Evolutionary conservation across 2,888 invertebrate species (phyloP).

Genomic region (Eristalis pertinax): DNA sequence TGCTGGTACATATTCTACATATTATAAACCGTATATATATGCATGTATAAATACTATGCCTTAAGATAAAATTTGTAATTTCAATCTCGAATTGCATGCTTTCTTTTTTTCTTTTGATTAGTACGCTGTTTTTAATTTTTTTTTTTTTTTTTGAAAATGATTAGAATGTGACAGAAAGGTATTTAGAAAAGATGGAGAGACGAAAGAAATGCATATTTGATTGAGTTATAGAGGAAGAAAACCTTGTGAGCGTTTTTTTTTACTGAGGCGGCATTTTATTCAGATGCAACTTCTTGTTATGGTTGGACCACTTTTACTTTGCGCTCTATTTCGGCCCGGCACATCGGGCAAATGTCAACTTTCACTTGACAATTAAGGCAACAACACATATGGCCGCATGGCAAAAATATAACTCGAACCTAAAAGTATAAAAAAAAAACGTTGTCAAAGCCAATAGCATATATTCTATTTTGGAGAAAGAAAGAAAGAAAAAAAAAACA

Average conservation of each 20-base stretch:
- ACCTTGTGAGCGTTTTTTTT: slow-evolving; percentile 18
- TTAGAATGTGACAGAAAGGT: slow-evolving; percentile 19
- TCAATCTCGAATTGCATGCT: slow-evolving; percentile 40
- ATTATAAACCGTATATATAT: slow-evolving; percentile 44
- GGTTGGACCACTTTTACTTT: slow-evolving; percentile 86
- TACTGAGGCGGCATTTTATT: not conserved
- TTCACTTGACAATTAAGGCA: slow-evolving; percentile 86
- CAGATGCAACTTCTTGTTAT: slow-evolving; percentile 76
- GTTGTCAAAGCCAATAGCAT: not conserved
- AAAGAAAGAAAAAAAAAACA: not conserved
- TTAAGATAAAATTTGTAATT: slow-evolving; percentile 46
- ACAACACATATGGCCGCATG: slow-evolving; percentile 94
- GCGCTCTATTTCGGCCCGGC: slow-evolving; percentile 87
- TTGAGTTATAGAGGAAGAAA: slow-evolving; percentile 42
- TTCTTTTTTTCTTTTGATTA: slow-evolving; percentile 28
- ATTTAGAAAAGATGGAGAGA: slow-evolving; percentile 20
- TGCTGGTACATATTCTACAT: slow-evolving; percentile 1
- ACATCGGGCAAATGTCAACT: slow-evolving; percentile 89
- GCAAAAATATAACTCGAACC: slow-evolving; percentile 91
- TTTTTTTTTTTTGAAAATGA: slow-evolving; percentile 7
- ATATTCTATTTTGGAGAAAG: no score
- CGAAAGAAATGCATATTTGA: slow-evolving; percentile 42
- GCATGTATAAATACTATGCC: slow-evolving; percentile 18
- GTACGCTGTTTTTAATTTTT: not conserved
- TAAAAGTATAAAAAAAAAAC: slow-evolving; percentile 74